Percentiles rank a stretch among this genome's conserved stretches.
These are phyloP conservation scores for Globia sparganii DNA, from an alignment of 2,888 invertebrate species.

Conservation along the genomic window DNA sequence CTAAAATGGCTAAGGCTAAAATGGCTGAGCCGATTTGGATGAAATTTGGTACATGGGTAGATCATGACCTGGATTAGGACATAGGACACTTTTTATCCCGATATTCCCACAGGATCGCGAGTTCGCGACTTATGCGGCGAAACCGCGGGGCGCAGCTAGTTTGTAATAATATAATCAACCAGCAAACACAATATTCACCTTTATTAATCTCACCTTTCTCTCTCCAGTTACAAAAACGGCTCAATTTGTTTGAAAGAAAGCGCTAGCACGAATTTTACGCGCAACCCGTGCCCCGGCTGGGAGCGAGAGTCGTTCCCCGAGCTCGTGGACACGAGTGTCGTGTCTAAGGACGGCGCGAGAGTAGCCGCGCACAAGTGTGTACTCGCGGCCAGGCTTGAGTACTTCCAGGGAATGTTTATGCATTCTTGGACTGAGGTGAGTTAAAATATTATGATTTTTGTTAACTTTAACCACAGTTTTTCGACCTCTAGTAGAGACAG, in stretches of 20 bases:
- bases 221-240: conserved; percentile 84
- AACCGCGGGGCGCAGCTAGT: too few relatives aligned
- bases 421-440: conserved; percentile 94
- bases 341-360: conserved; percentile 85
- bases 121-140: too few relatives aligned
- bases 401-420: conserved; percentile 96
- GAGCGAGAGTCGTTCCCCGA: conserved; percentile 86
- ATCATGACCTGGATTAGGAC: too few relatives aligned
- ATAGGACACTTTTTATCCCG: too few relatives aligned
- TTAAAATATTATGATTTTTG: too few relatives aligned
- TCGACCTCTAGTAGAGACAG: too few relatives aligned
- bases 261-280: conserved; percentile 75
- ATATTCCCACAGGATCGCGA: too few relatives aligned
- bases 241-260: conserved; percentile 81
- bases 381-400: conserved; percentile 95
- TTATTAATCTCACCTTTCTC: neutral
- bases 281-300: conserved; percentile 75
- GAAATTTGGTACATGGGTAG: too few relatives aligned
- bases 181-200: neutral
- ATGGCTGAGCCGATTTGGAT: too few relatives aligned
- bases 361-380: conserved; percentile 95
- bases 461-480: too few relatives aligned
- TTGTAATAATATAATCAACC: too few relatives aligned
- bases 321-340: conserved; percentile 91
- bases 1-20: too few relatives aligned